Percentiles rank a stretch among this genome's conserved stretches.
These are phyloP conservation scores for Pangasius djambal DNA, from an alignment of 2,797 vertebrate species.

Conservation along the genomic window DNA sequence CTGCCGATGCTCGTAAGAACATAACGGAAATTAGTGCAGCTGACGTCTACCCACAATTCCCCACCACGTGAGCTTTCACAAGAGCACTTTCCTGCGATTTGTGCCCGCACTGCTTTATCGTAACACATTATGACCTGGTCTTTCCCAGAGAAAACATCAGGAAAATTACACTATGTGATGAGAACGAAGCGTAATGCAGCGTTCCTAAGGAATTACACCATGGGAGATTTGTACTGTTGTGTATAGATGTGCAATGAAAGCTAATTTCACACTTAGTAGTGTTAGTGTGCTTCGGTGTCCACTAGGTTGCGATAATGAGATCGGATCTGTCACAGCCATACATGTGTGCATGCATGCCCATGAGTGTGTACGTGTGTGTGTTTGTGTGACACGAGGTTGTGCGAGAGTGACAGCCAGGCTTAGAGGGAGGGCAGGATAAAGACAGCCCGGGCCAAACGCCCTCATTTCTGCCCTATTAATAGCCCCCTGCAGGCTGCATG, in stretches of 20 bases:
- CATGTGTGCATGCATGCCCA: neutral
- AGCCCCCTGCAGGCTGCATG: slow-evolving; percentile 64
- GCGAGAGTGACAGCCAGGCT: slow-evolving; percentile 76
- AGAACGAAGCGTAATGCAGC: neutral
- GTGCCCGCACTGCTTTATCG: neutral
- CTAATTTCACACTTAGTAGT: neutral
- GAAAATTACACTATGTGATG: neutral
- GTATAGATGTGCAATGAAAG: neutral
- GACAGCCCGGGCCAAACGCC: slow-evolving; percentile 67
- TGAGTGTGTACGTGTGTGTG: slow-evolving; percentile 14
- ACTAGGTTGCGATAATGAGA: slow-evolving; percentile 5
- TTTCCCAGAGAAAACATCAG: neutral
- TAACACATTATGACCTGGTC: neutral
- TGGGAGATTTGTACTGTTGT: neutral
- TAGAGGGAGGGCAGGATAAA: slow-evolving; percentile 80
- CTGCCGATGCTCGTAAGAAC: neutral
- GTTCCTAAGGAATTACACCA: neutral
- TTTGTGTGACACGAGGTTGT: slow-evolving; percentile 66
- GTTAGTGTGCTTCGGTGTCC: neutral
- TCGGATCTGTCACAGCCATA: slow-evolving; percentile 1
- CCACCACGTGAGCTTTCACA: neutral
- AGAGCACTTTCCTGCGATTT: neutral
- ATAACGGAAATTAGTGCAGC: neutral
- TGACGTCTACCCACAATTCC: neutral
- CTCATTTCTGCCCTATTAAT: slow-evolving; percentile 74